Conservation (phyloP, 2,888 invertebrate species). For the Sclerodermus sp. region DNA sequence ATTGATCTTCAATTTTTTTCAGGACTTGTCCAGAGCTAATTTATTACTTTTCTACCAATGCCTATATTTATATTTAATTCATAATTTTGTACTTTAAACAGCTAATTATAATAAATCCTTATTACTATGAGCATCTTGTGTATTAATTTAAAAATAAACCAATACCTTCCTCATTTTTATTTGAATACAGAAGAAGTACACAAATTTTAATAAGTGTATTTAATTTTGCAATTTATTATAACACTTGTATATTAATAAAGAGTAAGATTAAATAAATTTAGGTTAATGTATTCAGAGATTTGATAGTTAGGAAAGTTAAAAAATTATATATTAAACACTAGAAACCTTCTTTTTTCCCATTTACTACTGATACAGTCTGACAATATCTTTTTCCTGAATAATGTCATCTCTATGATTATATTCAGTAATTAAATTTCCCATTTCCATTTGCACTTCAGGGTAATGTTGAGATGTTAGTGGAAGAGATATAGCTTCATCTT, state of each 20-base stretch:
- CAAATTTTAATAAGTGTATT: too few species aligned
- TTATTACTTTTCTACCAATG: too few species aligned
- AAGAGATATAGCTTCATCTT: conserved; percentile 22
- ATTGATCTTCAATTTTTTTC: conserved; percentile 6
- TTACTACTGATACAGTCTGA: conserved; percentile 30
- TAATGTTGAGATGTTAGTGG: conserved; percentile 17
- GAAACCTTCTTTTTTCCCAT: too few species aligned
- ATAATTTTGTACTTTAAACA: not conserved
- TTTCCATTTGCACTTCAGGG: conserved; percentile 23
- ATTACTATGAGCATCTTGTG: not conserved
- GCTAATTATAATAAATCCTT: not conserved
- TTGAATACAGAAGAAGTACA: too few species aligned
- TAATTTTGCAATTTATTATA: too few species aligned
- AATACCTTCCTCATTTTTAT: too few species aligned
- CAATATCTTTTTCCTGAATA: conserved; percentile 32
- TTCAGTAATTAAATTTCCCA: conserved; percentile 25
- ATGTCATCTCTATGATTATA: conserved; percentile 34
- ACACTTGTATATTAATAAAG: too few species aligned
- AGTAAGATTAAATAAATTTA: too few species aligned
- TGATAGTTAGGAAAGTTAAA: too few species aligned
- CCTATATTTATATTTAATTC: not conserved
- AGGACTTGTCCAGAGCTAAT: not conserved
- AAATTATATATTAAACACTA: too few species aligned
- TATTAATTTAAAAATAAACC: too few species aligned
- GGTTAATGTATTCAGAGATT: too few species aligned